Evolutionary conservation across 2,113 vertebrate genomes (phyloP).

Genomic region (Phalacrocorax carbo): DNA sequence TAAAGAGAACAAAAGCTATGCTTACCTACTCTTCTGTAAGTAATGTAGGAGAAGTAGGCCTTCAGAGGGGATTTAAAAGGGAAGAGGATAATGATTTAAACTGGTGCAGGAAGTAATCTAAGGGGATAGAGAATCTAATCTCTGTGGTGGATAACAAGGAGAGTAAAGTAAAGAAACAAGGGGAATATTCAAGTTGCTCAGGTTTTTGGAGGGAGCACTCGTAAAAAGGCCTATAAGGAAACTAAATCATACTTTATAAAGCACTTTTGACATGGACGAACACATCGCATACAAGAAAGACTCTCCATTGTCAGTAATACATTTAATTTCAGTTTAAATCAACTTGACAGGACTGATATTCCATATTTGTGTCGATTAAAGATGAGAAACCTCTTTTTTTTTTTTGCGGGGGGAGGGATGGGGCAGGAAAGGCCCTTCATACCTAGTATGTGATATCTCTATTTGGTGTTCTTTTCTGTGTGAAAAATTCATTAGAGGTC

Average conservation of each 20-base stretch:
- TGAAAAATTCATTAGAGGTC: background rate
- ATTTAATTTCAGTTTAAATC: background rate
- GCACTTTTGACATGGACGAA: background rate
- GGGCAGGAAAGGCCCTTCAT: background rate
- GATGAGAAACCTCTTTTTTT: background rate
- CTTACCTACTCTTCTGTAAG: background rate
- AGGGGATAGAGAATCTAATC: background rate
- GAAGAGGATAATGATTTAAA: background rate
- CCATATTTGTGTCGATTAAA: background rate
- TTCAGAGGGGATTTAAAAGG: background rate
- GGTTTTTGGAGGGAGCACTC: background rate
- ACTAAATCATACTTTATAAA: background rate
- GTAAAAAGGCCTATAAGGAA: background rate
- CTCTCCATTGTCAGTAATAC: background rate
- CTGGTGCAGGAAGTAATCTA: background rate
- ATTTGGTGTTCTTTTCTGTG: background rate
- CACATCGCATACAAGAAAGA: background rate
- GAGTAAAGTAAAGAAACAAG: background rate
- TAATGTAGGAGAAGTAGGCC: background rate
- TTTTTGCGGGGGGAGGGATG: no score
- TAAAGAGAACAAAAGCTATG: background rate
- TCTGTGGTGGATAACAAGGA: background rate
- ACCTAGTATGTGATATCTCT: background rate
- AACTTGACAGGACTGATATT: background rate
- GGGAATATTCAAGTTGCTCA: background rate